Evolutionary conservation across 2,113 vertebrate genomes (phyloP).

Genomic region (Microcebus lehilahytsara): DNA sequence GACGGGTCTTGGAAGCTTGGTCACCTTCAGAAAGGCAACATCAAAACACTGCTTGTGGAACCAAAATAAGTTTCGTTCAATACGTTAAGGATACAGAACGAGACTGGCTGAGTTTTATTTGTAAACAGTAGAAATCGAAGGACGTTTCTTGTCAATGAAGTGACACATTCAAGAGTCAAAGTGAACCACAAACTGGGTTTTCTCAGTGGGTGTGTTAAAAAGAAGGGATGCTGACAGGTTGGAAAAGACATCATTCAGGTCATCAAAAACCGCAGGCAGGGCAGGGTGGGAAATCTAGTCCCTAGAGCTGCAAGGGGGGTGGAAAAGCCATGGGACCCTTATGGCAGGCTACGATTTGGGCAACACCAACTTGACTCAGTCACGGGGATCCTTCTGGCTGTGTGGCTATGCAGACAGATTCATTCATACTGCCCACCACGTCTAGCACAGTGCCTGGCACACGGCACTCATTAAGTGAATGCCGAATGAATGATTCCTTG

Average conservation of each 20-base stretch:
- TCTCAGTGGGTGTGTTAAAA: not conserved
- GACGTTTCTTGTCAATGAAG: slow-evolving; percentile 35
- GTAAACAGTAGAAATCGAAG: slow-evolving; percentile 67
- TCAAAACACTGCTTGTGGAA: slow-evolving; percentile 47
- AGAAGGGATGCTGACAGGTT: not conserved
- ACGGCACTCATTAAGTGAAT: not conserved
- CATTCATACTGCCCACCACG: no score
- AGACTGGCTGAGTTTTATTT: slow-evolving; percentile 22
- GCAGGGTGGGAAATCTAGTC: not conserved
- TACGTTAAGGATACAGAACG: not conserved
- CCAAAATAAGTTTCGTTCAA: not conserved
- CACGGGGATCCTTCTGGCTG: not conserved
- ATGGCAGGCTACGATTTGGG: not conserved
- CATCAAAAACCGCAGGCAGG: not conserved
- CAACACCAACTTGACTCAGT: not conserved
- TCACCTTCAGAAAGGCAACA: slow-evolving; percentile 64
- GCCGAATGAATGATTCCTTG: not conserved
- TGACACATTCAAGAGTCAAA: slow-evolving; percentile 66
- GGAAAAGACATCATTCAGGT: not conserved
- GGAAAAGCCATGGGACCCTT: not conserved
- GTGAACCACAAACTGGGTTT: slow-evolving; percentile 15
- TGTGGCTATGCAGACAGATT: not conserved
- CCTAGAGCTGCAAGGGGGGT: not conserved
- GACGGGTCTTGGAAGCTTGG: slow-evolving; percentile 65
- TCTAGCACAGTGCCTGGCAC: not conserved